Evolutionary conservation across 2,797 vertebrate species (phyloP).

Genomic region (Rhodeus uyekii): DNA sequence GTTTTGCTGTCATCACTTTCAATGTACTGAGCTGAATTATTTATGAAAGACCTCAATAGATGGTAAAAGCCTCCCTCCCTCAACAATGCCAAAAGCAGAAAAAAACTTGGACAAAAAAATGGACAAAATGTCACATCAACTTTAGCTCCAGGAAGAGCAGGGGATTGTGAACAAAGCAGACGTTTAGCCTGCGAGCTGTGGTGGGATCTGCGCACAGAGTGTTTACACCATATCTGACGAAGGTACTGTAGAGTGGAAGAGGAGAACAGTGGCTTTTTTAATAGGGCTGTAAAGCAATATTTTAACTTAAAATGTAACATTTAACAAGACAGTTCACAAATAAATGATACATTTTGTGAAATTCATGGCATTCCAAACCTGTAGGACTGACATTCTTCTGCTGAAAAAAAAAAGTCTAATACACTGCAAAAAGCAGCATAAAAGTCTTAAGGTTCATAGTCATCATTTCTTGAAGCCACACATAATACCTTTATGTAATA

Average conservation of each 20-base stretch:
- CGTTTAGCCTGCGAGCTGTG: slow-evolving; percentile 67
- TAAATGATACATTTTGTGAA: too few species aligned
- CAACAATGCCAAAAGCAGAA: slow-evolving; percentile 77
- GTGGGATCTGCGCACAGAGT: slow-evolving; percentile 65
- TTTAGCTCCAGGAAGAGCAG: slow-evolving; percentile 72
- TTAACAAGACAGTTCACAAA: background rate
- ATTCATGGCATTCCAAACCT: background rate
- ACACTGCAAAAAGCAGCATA: background rate
- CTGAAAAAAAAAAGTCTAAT: background rate
- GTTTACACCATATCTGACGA: slow-evolving; percentile 50
- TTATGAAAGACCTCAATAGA: slow-evolving; percentile 83
- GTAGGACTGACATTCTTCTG: background rate
- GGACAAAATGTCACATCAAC: slow-evolving; percentile 72
- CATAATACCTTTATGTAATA: background rate
- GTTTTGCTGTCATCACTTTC: slow-evolving; percentile 84
- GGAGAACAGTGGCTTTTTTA: background rate
- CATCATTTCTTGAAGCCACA: background rate
- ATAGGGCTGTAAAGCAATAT: background rate
- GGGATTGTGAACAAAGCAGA: slow-evolving; percentile 68
- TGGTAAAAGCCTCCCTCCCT: slow-evolving; percentile 72
- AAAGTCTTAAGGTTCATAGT: background rate
- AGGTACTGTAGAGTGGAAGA: slow-evolving; percentile 14
- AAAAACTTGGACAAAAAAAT: slow-evolving; percentile 59
- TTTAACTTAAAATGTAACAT: background rate
- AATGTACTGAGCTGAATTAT: slow-evolving; percentile 83